Evolutionary conservation across 2,797 vertebrate species (phyloP), one percentile per base, ranked within the genome.

Genomic region (Etheostoma nigrum): DNA sequence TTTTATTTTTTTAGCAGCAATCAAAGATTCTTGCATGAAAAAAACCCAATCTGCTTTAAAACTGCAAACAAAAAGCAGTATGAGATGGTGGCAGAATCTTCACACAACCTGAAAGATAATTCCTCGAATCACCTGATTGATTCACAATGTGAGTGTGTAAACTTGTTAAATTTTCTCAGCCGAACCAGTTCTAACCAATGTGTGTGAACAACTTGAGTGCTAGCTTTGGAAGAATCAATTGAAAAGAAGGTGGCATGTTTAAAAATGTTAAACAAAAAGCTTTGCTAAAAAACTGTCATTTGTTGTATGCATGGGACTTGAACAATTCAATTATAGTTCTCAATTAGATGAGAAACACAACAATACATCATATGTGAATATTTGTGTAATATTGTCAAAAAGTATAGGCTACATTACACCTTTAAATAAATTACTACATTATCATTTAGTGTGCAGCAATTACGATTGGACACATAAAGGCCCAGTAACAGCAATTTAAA

Each of bases 401-500:
- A 49, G 62, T 3, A 6, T 40, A 30, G 30, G 5, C 30, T 30
- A 54, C 14, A 53, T 60, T 25, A 33, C 8, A 27, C 15, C 30
- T 62, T 84, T 51, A 61, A 72, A 72, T 72, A n/a, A 58, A 44
- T 44, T 1, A 49, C 18, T 42, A 45, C 7, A 69, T 61, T n/a
- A 19, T 68, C 71, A 61, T 76, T 78, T 54, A n/a, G 14, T 36
- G 52, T 47, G 60, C 57, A 55, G 47, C 65, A 76, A 49, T 78
- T 63, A 67, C 3, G 15, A 53, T 61, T 18, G 16, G 58, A 49
- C 69, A 61, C 55, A 60, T 7, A 19, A 18, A 66, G 67, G 49
- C 67, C 72, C 75, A 69, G 74, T 81, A 71, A 78, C 79, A 78
- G 76, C 83, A 75, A 77, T 85, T 89, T 79, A 78, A 89, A 88